These are phyloP conservation scores for Adineta ricciae DNA, from an alignment of 2,888 invertebrate genomes.

Conservation along the genomic window DNA sequence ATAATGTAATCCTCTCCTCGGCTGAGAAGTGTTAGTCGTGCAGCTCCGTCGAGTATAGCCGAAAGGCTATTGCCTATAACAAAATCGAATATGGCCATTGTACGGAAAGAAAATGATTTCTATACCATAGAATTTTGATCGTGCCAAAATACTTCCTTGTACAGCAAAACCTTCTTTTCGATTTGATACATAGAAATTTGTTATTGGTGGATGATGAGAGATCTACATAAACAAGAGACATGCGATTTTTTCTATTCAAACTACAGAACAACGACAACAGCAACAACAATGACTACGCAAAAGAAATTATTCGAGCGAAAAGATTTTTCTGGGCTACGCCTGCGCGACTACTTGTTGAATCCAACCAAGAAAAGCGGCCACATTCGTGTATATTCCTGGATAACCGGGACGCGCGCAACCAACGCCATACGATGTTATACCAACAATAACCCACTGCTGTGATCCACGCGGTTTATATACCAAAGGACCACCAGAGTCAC, in stretches of 20 bases:
- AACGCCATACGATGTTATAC: neutral
- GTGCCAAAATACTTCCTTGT: slow-evolving; percentile 76
- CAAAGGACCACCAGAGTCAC: neutral
- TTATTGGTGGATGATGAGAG: slow-evolving; percentile 77
- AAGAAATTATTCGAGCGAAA: neutral
- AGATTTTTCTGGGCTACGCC: neutral
- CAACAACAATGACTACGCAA: neutral
- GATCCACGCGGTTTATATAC: neutral
- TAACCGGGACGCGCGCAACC: neutral
- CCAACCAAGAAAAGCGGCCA: neutral
- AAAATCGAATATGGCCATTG: neutral
- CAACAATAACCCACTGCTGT: neutral
- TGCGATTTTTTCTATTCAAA: neutral
- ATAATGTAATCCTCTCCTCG: slow-evolving; percentile 79
- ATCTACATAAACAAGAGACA: neutral
- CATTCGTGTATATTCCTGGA: neutral
- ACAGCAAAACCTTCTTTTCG: slow-evolving; percentile 83
- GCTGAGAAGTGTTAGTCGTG: slow-evolving; percentile 67
- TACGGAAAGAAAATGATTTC: neutral
- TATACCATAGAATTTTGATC: slow-evolving; percentile 76
- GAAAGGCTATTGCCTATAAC: slow-evolving; percentile 69
- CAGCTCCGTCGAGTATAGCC: slow-evolving; percentile 79
- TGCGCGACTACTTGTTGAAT: neutral
- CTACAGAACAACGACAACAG: neutral
- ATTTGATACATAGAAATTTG: slow-evolving; percentile 83